These are phyloP conservation scores for Zeugodacus cucurbitae DNA, from an alignment of 1,140 invertebrate species.

Conservation along the genomic window DNA sequence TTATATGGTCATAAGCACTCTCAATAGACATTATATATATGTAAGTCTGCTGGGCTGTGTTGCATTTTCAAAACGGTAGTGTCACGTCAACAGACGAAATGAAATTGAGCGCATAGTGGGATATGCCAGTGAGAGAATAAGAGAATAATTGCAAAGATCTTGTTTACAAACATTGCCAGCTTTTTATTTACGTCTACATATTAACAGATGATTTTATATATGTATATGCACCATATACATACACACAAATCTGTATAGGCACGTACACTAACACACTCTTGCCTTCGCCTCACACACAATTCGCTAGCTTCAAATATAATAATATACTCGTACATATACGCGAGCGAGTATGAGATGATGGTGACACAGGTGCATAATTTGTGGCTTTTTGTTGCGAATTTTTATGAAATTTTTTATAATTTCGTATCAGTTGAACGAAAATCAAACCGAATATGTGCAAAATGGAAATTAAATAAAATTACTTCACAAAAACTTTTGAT, in stretches of 20 bases:
- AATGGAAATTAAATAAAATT: not conserved
- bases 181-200: conserved; percentile 13
- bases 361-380: not conserved
- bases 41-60: not conserved
- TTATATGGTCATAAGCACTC: too few relatives aligned
- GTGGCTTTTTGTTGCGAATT: conserved; percentile 12
- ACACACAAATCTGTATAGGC: not conserved
- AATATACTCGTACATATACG: not conserved
- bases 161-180: conserved; percentile 44
- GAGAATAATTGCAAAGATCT: conserved; percentile 37
- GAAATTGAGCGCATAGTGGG: not conserved
- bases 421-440: not conserved
- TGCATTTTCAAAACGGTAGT: conserved; percentile 20
- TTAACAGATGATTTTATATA: not conserved
- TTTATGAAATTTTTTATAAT: conserved; percentile 20
- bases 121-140: not conserved
- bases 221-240: not conserved
- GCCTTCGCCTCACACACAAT: not conserved
- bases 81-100: conserved; percentile 3
- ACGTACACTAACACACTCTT: not conserved
- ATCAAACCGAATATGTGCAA: not conserved
- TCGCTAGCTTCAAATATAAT: not conserved
- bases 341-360: conserved; percentile 20
- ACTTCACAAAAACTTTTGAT: not conserved
- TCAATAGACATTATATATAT: not conserved